phyloP scores from a whole-genome alignment of 2,113 vertebrate genomes.

The Hippocampus abdominalis region DNA sequence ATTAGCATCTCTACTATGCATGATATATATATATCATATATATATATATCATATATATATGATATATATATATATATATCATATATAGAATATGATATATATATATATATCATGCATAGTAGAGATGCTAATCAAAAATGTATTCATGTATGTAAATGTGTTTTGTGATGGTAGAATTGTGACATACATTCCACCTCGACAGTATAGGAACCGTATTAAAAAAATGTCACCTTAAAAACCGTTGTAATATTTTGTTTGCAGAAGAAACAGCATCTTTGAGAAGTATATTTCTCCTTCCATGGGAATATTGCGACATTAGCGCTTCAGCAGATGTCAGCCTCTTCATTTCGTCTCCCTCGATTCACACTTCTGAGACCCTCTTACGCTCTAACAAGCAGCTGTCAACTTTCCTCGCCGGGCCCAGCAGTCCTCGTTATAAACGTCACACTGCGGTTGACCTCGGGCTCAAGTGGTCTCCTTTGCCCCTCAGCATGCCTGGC shows the following conservation, averaged over 20 bases:
- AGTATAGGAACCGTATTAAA: no score
- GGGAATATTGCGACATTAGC: background rate
- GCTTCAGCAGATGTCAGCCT: constrained; percentile 1
- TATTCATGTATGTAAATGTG: no score
- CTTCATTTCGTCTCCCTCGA: background rate
- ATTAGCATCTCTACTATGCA: no score
- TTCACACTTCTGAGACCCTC: background rate
- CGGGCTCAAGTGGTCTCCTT: constrained; percentile 20
- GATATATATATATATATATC: no score
- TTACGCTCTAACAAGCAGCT: constrained; percentile 18
- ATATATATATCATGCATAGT: no score
- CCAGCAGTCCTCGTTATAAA: constrained; percentile 8
- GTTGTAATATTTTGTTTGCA: background rate
- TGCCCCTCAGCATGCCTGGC: constrained; percentile 14
- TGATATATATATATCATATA: no score
- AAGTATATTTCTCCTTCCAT: background rate
- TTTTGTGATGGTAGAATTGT: background rate
- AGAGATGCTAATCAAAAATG: no score
- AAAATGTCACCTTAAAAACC: background rate
- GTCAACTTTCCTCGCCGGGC: constrained; percentile 17
- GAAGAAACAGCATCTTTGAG: background rate
- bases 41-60: no score
- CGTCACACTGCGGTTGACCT: constrained; percentile 27
- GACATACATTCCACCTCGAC: no score
- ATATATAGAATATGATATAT: no score